Conservation (phyloP, 1,140 invertebrate genomes). For the Chrysopa pallens region DNA sequence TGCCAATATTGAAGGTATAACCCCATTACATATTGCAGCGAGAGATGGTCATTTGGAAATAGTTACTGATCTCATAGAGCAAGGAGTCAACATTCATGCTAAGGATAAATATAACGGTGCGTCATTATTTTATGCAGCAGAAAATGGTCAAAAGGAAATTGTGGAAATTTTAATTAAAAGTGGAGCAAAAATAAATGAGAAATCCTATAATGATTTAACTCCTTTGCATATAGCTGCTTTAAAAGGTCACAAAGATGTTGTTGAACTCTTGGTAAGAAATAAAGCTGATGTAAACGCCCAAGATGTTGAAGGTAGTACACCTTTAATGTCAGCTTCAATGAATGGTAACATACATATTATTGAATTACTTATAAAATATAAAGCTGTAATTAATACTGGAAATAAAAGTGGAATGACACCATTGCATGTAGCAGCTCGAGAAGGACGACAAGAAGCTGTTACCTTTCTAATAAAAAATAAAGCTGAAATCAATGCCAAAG, state of each 20-base stretch:
- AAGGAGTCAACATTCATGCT: conserved; percentile 4
- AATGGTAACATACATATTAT: conserved; percentile 4
- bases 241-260: conserved; percentile 5
- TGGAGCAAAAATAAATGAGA: conserved; percentile 1
- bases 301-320: conserved; percentile 5
- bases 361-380: conserved; percentile 5
- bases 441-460: background rate
- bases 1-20: conserved; percentile 1
- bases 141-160: conserved; percentile 4
- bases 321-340: conserved; percentile 5
- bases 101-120: conserved; percentile 5
- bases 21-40: conserved; percentile 7
- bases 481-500: conserved; percentile 1
- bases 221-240: conserved; percentile 2
- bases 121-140: conserved; percentile 6
- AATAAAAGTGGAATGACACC: background rate
- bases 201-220: conserved; percentile 1
- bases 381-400: conserved; percentile 5
- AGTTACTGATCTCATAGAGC: conserved; percentile 5
- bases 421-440: background rate
- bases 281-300: conserved; percentile 6
- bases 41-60: conserved; percentile 5
- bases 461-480: conserved; percentile 4
- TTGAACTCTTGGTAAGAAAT: conserved; percentile 6
- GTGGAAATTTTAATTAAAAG: conserved; percentile 2